Conservation (phyloP, 2,888 invertebrate species). For the Eutolmus rufibarbis region DNA sequence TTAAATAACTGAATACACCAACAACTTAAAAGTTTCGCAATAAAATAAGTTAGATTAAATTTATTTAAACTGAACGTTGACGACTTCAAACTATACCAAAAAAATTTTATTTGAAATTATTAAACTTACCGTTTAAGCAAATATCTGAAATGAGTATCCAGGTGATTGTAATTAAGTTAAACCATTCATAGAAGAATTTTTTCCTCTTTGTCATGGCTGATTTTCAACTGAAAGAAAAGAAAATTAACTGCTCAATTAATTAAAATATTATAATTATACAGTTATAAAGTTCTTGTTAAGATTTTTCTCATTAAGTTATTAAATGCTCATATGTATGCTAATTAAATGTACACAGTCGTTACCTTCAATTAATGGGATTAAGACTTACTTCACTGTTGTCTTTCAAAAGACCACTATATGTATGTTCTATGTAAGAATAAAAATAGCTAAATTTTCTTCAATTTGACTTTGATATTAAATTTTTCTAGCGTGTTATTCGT, state of each 20-base stretch:
- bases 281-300: not conserved
- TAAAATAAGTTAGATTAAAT: not conserved
- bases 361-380: not conserved
- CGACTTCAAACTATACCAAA: not conserved
- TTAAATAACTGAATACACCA: not conserved
- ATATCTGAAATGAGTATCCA: slow-evolving; percentile 61
- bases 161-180: slow-evolving; percentile 58
- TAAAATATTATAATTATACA: not conserved
- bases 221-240: slow-evolving; percentile 2
- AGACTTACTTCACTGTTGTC: not conserved
- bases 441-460: not conserved
- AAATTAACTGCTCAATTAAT: not conserved
- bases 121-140: slow-evolving; percentile 59
- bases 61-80: not conserved
- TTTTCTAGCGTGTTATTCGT: not conserved
- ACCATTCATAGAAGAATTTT: slow-evolving; percentile 55
- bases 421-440: not conserved
- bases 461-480: not conserved
- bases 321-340: not conserved
- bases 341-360: too few relatives aligned
- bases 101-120: not conserved
- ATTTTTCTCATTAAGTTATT: not conserved
- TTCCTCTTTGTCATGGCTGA: slow-evolving; percentile 54
- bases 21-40: not conserved
- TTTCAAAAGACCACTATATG: not conserved